Evolutionary conservation across 2,797 vertebrate genomes (phyloP).

Genomic region (Avahi laniger): DNA sequence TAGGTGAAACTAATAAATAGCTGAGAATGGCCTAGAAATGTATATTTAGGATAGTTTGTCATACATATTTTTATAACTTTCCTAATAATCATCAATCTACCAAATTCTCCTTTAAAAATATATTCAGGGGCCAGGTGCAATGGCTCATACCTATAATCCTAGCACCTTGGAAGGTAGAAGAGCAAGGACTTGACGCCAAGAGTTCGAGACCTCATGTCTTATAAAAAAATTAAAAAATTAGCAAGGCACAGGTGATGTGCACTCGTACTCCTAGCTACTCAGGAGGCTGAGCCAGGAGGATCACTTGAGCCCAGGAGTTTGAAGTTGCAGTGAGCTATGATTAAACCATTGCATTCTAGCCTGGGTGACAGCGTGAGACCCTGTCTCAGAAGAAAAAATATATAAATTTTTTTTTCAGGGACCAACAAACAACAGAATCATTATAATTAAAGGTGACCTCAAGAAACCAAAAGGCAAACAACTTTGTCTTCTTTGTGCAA

Average conservation of each 20-base stretch:
- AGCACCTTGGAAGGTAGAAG: background rate
- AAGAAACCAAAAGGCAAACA: background rate
- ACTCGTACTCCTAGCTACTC: background rate
- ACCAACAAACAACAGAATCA: background rate
- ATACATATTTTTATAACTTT: background rate
- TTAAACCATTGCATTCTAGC: background rate
- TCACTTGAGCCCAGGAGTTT: background rate
- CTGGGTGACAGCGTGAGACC: background rate
- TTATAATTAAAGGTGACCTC: background rate
- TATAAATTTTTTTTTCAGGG: background rate
- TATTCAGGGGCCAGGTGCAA: background rate
- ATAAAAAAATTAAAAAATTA: background rate
- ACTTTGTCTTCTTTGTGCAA: background rate
- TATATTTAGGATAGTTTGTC: background rate
- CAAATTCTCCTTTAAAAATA: constrained; percentile 16
- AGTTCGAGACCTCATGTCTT: background rate
- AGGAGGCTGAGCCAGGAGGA: background rate
- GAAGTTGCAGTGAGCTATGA: background rate
- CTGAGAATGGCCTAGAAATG: background rate
- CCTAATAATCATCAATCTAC: background rate
- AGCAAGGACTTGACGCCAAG: background rate
- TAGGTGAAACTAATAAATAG: constrained; percentile 14
- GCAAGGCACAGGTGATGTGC: background rate
- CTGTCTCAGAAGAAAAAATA: background rate
- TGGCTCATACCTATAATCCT: background rate